Evolutionary conservation across 2,797 vertebrate genomes (phyloP).

Genomic region (Mus minutoides): DNA sequence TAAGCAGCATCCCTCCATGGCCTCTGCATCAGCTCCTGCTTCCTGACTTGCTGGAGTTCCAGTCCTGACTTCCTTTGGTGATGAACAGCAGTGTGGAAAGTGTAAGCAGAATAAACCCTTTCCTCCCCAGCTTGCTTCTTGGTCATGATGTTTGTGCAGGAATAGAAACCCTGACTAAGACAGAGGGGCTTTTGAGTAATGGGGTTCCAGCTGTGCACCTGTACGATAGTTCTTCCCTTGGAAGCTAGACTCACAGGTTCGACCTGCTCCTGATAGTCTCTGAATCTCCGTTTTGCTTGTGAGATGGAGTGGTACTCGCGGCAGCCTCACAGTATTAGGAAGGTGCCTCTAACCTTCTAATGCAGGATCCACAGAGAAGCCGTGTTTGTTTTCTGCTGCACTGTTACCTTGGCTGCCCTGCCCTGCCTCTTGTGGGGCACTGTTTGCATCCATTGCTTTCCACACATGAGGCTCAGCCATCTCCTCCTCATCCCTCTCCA

Average conservation of each 20-base stretch:
- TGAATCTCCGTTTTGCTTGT: neutral
- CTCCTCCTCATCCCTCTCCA: neutral
- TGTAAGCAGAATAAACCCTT: no score
- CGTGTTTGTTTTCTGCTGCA: neutral
- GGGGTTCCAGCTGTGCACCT: neutral
- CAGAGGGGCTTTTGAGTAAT: neutral
- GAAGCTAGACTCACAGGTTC: neutral
- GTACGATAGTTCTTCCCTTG: no score
- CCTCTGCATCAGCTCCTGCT: no score
- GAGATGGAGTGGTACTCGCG: neutral
- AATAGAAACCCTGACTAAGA: no score
- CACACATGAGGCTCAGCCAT: rapidly evolving
- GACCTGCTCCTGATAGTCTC: neutral
- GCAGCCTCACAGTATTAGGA: rapidly evolving
- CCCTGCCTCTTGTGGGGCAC: no score
- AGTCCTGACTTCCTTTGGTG: no score
- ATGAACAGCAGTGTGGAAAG: no score
- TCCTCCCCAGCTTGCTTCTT: no score
- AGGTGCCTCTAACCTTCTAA: neutral
- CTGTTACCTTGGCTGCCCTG: rapidly evolving
- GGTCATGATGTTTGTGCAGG: no score
- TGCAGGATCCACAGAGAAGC: rapidly evolving
- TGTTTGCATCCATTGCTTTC: rapidly evolving
- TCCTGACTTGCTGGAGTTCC: no score
- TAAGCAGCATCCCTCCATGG: no score